Evolutionary conservation across 2,113 vertebrate genomes (phyloP).

Genomic region (Ophthalmolycus amberensis): DNA sequence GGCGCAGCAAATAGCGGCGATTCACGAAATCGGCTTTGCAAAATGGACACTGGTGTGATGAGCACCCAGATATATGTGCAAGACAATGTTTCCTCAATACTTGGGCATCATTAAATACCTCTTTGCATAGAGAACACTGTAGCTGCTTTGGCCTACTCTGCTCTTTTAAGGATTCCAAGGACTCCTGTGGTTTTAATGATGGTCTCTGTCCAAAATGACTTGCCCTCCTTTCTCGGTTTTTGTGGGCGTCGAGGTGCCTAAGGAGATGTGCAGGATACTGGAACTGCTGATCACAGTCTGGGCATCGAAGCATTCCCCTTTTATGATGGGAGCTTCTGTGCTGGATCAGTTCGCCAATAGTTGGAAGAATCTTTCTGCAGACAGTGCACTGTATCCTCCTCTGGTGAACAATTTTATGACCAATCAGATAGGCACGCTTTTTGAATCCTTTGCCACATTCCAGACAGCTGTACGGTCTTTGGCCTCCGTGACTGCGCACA

Average conservation of each 20-base stretch:
- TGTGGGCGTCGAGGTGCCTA: slow-evolving; percentile 74
- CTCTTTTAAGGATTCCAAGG: slow-evolving; percentile 40
- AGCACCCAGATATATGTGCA: slow-evolving; percentile 70
- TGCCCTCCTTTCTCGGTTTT: slow-evolving; percentile 34
- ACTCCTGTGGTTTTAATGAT: slow-evolving; percentile 10
- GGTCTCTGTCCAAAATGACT: slow-evolving; percentile 6
- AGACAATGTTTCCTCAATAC: slow-evolving; percentile 76
- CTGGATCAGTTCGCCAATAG: slow-evolving; percentile 78
- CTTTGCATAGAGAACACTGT: slow-evolving; percentile 76
- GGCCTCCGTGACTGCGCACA: slow-evolving; percentile 72
- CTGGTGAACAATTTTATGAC: slow-evolving; percentile 79
- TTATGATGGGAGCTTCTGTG: slow-evolving; percentile 78
- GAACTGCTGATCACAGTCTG: slow-evolving; percentile 78
- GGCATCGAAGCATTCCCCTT: slow-evolving; percentile 80
- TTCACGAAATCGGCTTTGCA: slow-evolving; percentile 69
- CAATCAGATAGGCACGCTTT: slow-evolving; percentile 64
- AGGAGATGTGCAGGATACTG: slow-evolving; percentile 75
- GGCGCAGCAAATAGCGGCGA: slow-evolving; percentile 74
- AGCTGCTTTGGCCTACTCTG: slow-evolving; percentile 24
- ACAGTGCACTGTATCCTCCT: slow-evolving; percentile 82
- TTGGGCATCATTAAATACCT: slow-evolving; percentile 66
- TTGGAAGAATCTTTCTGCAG: slow-evolving; percentile 79
- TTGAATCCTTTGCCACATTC: slow-evolving; percentile 81
- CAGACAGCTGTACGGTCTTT: slow-evolving; percentile 80
- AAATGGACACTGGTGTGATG: slow-evolving; percentile 77